These are phyloP conservation scores for Pammene fasciana DNA, from an alignment of 2,888 invertebrate genomes.

Conservation along the genomic window DNA sequence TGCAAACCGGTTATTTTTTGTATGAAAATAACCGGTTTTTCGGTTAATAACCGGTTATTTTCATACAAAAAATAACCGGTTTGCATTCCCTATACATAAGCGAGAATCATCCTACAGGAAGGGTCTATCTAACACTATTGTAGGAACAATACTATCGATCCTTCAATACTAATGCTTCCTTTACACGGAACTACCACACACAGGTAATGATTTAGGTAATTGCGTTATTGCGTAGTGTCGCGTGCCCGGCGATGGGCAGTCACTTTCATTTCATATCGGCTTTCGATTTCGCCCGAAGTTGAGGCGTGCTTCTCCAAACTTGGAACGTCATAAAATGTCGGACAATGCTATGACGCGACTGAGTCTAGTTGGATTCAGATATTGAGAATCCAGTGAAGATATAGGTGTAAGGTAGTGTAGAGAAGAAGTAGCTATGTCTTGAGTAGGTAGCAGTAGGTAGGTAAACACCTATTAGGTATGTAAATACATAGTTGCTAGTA, in stretches of 20 bases:
- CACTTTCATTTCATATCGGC: conserved; percentile 25
- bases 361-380: neutral
- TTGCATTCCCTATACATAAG: too few species aligned
- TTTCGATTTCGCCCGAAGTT: conserved; percentile 26
- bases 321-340: neutral
- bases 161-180: neutral
- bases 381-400: neutral
- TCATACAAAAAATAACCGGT: too few species aligned
- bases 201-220: neutral
- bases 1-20: too few species aligned
- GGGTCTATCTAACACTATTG: too few species aligned
- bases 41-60: too few species aligned
- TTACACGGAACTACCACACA: neutral
- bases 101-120: too few species aligned
- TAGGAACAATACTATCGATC: too few species aligned
- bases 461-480: neutral
- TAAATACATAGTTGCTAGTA: neutral
- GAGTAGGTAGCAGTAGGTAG: too few species aligned
- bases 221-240: conserved; percentile 10
- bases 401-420: neutral
- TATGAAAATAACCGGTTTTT: too few species aligned
- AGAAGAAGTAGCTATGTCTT: too few species aligned
- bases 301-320: neutral
- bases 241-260: conserved; percentile 18
- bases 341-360: too few species aligned